Evolutionary conservation across 2,797 vertebrate species (phyloP).

Genomic region (Triplophysa bombifrons): DNA sequence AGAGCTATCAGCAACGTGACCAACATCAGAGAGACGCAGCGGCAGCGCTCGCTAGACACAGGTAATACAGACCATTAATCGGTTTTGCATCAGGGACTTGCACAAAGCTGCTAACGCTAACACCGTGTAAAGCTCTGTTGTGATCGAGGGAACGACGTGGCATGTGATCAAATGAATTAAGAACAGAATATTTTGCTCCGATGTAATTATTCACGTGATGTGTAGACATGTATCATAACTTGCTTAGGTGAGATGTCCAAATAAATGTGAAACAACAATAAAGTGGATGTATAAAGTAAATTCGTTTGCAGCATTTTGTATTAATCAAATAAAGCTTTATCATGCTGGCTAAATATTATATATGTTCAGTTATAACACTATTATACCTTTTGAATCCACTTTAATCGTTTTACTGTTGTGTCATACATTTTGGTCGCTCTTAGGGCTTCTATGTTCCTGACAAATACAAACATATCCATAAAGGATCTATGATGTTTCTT

Average conservation of each 20-base stretch:
- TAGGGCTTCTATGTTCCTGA: not conserved
- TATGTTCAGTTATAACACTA: not conserved
- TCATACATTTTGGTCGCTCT: not conserved
- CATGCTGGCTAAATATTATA: not conserved
- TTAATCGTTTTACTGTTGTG: not conserved
- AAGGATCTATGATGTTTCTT: not conserved
- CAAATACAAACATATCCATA: not conserved
- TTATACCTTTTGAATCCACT: not conserved
- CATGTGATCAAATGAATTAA: slow-evolving; percentile 1
- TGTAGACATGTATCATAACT: not conserved
- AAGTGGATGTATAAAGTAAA: too few relatives aligned
- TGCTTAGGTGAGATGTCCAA: not conserved
- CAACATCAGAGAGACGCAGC: slow-evolving; percentile 12
- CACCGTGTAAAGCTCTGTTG: not conserved
- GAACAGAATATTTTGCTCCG: not conserved
- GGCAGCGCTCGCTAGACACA: slow-evolving; percentile 48
- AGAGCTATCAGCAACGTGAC: slow-evolving; percentile 1
- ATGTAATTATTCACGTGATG: not conserved
- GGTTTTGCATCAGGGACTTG: slow-evolving; percentile 19
- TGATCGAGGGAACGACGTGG: not conserved
- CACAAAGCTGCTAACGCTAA: slow-evolving; percentile 54
- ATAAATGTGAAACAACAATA: not conserved
- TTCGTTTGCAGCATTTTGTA: too few relatives aligned
- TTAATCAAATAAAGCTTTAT: not conserved
- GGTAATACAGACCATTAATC: slow-evolving; percentile 65